These are phyloP conservation scores for Leuciscus waleckii DNA, from an alignment of 2,797 vertebrate species.

Conservation along the genomic window DNA sequence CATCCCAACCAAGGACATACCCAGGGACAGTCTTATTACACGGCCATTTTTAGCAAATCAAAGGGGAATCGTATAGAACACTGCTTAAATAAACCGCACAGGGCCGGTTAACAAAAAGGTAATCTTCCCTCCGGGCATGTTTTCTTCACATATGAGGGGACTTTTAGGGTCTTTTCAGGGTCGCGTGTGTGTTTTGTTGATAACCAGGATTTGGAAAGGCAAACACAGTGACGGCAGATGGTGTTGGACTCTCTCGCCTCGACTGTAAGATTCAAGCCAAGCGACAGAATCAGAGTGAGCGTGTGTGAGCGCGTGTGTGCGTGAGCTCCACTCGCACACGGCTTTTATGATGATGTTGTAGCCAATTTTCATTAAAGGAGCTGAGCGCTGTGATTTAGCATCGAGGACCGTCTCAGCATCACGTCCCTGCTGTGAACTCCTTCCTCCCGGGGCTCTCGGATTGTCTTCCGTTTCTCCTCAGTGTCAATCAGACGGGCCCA, in stretches of 20 bases:
- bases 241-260: conserved; percentile 67
- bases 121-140: conserved; percentile 49
- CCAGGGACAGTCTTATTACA: conserved; percentile 55
- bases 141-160: conserved; percentile 54
- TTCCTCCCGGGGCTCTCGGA: conserved; percentile 46
- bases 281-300: conserved; percentile 54
- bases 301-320: conserved; percentile 37
- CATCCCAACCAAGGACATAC: conserved; percentile 44
- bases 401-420: conserved; percentile 37
- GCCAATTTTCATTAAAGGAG: conserved; percentile 63
- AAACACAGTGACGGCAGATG: conserved; percentile 78
- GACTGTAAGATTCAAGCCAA: conserved; percentile 61
- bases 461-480: conserved; percentile 51
- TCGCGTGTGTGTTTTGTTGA: conserved; percentile 75
- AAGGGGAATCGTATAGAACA: conserved; percentile 29
- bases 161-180: conserved; percentile 67
- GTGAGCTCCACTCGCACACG: conserved; percentile 33
- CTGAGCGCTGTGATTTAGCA: conserved; percentile 57
- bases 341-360: conserved; percentile 62
- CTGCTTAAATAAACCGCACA: conserved; percentile 21
- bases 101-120: conserved; percentile 38
- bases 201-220: conserved; percentile 80
- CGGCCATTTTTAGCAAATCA: conserved; percentile 44
- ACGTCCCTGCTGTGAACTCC: conserved; percentile 46
- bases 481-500: conserved; percentile 57